Evolutionary conservation across 2,888 invertebrate species (phyloP).

Genomic region (Sisyra nigra): DNA sequence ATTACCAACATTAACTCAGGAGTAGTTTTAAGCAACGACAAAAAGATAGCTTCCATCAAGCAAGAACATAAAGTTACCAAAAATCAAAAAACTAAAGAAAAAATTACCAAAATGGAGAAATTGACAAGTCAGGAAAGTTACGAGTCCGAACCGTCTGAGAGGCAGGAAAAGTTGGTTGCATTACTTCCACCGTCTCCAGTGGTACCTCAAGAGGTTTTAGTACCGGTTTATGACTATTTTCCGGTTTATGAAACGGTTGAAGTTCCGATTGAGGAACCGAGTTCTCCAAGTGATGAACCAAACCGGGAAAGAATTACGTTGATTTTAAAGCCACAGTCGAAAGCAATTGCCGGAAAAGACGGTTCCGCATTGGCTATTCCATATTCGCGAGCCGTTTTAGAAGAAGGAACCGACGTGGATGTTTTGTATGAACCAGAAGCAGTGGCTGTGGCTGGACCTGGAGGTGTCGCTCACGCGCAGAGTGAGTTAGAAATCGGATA

Average conservation of each 20-base stretch:
- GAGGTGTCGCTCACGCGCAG: conserved; percentile 59
- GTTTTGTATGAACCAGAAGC: conserved; percentile 51
- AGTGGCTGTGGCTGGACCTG: conserved; percentile 56
- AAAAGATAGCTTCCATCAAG: neutral
- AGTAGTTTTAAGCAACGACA: neutral
- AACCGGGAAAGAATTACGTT: conserved; percentile 20
- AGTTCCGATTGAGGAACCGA: neutral
- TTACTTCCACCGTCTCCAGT: neutral
- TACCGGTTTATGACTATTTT: conserved; percentile 1
- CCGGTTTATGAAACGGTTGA: conserved; percentile 2
- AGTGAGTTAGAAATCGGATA: conserved; percentile 42
- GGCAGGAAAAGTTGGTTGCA: neutral
- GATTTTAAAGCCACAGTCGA: conserved; percentile 46
- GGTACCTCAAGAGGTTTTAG: neutral
- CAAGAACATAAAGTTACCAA: neutral
- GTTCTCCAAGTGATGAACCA: neutral
- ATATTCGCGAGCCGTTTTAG: conserved; percentile 44
- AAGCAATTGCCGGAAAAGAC: conserved; percentile 43
- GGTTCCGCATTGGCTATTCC: conserved; percentile 57
- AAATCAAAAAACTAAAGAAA: neutral
- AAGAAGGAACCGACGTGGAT: conserved; percentile 39
- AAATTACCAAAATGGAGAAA: neutral
- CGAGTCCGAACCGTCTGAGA: too few relatives aligned
- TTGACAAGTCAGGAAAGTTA: neutral
- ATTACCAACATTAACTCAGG: neutral